These are phyloP conservation scores for Megaceryle alcyon DNA, from an alignment of 2,797 vertebrate genomes.

Conservation along the genomic window DNA sequence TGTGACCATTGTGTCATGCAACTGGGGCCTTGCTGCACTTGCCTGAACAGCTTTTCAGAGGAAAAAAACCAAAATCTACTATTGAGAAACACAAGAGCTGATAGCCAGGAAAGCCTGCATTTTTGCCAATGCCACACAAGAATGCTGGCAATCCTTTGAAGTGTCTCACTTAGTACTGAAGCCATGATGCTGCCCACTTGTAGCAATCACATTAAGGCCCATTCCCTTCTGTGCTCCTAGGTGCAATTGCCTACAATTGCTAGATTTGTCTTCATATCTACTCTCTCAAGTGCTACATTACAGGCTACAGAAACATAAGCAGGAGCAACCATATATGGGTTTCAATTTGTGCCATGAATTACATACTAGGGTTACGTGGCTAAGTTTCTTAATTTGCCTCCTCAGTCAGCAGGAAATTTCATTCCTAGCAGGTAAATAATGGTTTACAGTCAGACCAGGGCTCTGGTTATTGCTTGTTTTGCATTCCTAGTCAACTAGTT, in stretches of 20 bases:
- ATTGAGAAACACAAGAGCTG: neutral
- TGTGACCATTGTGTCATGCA: conserved; percentile 18
- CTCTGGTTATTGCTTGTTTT: conserved; percentile 44
- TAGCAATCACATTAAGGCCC: neutral
- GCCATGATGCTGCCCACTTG: neutral
- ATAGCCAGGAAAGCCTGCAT: neutral
- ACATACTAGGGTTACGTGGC: neutral
- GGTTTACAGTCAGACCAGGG: conserved; percentile 21
- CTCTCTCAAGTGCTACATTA: neutral
- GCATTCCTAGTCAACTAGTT: conserved; percentile 44
- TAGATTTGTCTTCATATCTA: neutral
- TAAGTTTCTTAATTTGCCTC: neutral
- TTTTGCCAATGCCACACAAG: conserved; percentile 3
- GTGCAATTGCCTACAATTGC: neutral
- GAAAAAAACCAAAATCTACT: neutral
- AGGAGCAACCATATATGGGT: neutral
- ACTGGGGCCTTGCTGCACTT: conserved; percentile 31
- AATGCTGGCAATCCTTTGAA: neutral
- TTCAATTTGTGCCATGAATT: conserved; percentile 1
- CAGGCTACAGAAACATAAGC: neutral
- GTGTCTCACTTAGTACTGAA: neutral
- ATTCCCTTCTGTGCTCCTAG: neutral
- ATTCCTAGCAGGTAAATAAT: conserved; percentile 63
- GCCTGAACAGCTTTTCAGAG: conserved; percentile 35
- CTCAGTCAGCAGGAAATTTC: conserved; percentile 45